Conservation (phyloP, 2,888 invertebrate genomes). For the Xestoiulus laeticollis region DNA sequence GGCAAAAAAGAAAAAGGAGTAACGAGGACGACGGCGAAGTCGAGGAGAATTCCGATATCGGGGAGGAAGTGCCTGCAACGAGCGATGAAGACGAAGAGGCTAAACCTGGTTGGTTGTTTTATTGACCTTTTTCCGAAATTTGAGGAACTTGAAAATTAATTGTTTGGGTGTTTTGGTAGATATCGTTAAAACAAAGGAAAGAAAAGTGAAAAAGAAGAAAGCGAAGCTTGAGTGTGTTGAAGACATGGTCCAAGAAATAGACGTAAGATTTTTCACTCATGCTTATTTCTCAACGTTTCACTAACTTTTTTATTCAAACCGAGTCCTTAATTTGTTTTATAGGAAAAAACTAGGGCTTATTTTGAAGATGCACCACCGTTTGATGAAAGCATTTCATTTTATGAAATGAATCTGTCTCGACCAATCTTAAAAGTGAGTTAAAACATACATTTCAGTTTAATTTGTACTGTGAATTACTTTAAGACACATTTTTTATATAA, state of each 20-base stretch:
- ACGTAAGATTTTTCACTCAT: conserved; percentile 40
- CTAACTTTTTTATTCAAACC: too few relatives aligned
- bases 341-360: conserved; percentile 59
- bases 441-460: background rate
- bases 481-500: conserved; percentile 48
- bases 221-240: conserved; percentile 58
- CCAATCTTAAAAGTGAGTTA: conserved; percentile 80
- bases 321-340: background rate
- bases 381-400: conserved; percentile 67
- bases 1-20: conserved; percentile 65
- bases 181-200: conserved; percentile 52
- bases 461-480: background rate
- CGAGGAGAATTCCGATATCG: conserved; percentile 58
- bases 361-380: conserved; percentile 74
- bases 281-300: too few relatives aligned
- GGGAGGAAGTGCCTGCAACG: conserved; percentile 64
- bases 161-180: background rate
- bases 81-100: conserved; percentile 70
- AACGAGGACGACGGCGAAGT: conserved; percentile 63
- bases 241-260: conserved; percentile 57
- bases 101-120: conserved; percentile 69
- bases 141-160: background rate
- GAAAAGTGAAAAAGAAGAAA: conserved; percentile 59
- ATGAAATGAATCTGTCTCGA: conserved; percentile 95
- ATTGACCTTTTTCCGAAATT: background rate